Percentiles rank a stretch among this genome's conserved stretches.
phyloP scores from a whole-genome alignment of 2,797 vertebrate species.

The Pipistrellus pipistrellus region DNA sequence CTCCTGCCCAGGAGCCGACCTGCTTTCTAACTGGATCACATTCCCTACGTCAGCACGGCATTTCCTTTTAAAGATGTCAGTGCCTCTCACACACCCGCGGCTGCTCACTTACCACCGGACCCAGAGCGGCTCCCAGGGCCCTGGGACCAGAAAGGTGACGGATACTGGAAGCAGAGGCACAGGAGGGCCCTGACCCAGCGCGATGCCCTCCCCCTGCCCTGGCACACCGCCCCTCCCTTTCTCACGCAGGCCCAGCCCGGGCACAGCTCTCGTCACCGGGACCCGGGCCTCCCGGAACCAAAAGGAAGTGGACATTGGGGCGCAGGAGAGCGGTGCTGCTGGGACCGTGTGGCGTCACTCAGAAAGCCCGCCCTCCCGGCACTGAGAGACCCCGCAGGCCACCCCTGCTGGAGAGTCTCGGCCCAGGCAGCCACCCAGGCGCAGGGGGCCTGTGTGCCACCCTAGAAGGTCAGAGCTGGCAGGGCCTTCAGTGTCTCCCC shows the following conservation, averaged over 20 bases:
- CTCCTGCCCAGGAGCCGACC: background rate
- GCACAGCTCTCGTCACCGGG: rapidly evolving
- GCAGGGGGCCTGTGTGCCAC: rapidly evolving
- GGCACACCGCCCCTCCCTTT: rapidly evolving
- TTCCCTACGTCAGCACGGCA: background rate
- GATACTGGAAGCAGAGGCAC: background rate
- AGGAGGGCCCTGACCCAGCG: background rate
- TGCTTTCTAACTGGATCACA: background rate
- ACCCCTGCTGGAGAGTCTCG: background rate
- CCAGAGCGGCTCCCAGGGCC: background rate
- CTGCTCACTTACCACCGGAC: background rate
- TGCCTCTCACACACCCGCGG: background rate
- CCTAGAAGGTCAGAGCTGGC: background rate
- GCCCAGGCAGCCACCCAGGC: background rate
- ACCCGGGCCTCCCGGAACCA: background rate
- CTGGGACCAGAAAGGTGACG: background rate
- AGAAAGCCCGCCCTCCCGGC: too few species aligned
- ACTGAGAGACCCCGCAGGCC: too few species aligned
- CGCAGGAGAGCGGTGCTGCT: rapidly evolving
- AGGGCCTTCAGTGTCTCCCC: rapidly evolving
- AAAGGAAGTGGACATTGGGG: rapidly evolving
- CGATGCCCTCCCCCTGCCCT: background rate
- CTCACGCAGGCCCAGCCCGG: rapidly evolving
- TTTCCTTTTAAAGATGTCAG: background rate
- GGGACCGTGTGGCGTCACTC: background rate